Percentiles rank a stretch among this genome's conserved stretches.
Evolutionary conservation across 2,113 vertebrate genomes (phyloP).

Genomic region (Macrotis lagotis): DNA sequence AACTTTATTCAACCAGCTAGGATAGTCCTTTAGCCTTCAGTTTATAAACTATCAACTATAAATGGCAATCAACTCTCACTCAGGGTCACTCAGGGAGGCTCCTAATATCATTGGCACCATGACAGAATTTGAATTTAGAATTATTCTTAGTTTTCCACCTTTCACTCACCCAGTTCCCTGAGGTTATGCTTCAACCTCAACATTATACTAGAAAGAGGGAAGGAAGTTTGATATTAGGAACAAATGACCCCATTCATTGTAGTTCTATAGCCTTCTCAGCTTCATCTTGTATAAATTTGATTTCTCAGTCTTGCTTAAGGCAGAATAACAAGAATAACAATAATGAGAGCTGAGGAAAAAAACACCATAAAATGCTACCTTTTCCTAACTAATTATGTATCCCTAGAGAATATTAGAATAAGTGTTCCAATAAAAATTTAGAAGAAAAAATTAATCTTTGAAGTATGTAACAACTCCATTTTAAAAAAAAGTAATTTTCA

Average conservation of each 20-base stretch:
- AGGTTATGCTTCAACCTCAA: neutral
- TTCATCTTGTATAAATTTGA: neutral
- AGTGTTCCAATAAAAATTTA: slow-evolving; percentile 18
- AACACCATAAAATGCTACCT: neutral
- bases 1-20: neutral
- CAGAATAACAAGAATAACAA: slow-evolving; percentile 1
- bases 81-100: neutral
- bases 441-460: slow-evolving; percentile 5
- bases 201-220: neutral
- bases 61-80: neutral
- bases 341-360: slow-evolving; percentile 2
- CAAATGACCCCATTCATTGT: neutral
- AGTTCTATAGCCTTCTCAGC: neutral
- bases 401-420: slow-evolving; percentile 25
- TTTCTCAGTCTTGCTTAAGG: slow-evolving; percentile 21
- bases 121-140: neutral
- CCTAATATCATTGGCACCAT: neutral
- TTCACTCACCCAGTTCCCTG: neutral
- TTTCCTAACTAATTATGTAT: slow-evolving; percentile 26
- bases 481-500: slow-evolving; percentile 4
- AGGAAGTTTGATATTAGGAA: slow-evolving; percentile 4
- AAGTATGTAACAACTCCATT: neutral
- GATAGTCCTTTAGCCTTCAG: neutral
- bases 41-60: neutral
- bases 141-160: neutral